phyloP scores from a whole-genome alignment of 1,140 invertebrate genomes.

The Sycobia sp. region DNA sequence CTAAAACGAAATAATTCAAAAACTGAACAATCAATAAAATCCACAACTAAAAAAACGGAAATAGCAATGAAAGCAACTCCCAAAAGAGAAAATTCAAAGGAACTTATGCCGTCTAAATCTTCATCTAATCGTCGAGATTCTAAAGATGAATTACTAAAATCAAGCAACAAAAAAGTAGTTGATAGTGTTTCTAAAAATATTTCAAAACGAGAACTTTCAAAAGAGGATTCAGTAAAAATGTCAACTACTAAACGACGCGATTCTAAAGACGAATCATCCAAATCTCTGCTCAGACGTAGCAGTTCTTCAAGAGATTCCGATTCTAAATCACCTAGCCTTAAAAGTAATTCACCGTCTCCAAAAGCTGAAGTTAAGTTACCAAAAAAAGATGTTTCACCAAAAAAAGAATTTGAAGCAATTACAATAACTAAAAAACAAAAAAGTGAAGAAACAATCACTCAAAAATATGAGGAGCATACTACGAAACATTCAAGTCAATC shows the following conservation, averaged over 20 bases:
- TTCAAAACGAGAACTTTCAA: constrained; percentile 9
- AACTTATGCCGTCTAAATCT: constrained; percentile 4
- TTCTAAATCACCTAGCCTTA: constrained; percentile 11
- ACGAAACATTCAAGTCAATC: constrained; percentile 45
- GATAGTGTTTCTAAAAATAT: background rate
- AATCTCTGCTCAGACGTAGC: constrained; percentile 1
- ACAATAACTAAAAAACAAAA: constrained; percentile 47
- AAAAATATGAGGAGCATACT: constrained; percentile 42
- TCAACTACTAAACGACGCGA: constrained; percentile 3
- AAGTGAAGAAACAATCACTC: constrained; percentile 42
- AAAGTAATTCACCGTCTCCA: background rate
- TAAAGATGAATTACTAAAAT: constrained; percentile 13
- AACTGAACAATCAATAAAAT: background rate
- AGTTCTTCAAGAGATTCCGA: constrained; percentile 1
- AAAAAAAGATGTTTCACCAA: constrained; percentile 31
- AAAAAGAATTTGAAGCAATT: constrained; percentile 37
- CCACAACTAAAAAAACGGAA: background rate
- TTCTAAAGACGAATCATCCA: constrained; percentile 25
- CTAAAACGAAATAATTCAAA: constrained; percentile 18
- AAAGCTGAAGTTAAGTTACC: background rate
- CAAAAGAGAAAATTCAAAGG: constrained; percentile 7
- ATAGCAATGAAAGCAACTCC: background rate
- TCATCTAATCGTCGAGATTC: constrained; percentile 3
- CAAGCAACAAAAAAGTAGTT: background rate
- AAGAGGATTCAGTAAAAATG: background rate